Base-by-base conservation (phyloP, 2,797 vertebrate genomes). In the Alosa sapidissima region DNA sequence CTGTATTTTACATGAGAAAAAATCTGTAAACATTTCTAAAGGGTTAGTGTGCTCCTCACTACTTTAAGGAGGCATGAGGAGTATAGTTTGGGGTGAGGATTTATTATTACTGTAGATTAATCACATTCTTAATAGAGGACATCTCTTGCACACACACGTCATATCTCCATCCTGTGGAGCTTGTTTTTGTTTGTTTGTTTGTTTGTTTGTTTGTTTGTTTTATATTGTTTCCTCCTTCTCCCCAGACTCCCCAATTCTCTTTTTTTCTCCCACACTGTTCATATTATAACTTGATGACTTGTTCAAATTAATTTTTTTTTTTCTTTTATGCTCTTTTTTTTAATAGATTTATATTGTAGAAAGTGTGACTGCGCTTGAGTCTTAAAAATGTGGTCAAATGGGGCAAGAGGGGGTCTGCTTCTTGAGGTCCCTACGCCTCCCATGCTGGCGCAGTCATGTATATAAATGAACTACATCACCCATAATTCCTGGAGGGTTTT, bases 151-250 rank as follows among this genome's bases (percentile, higher is more conserved):
- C 68, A 47, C 36, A 47, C 60, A 65, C 60, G 24, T 88, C 85
- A 88, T 88, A 88, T 90, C 68, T 68, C 81, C 90, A 85, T 90
- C 90, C 92, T 91, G 92, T 94, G 93, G 91, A 92, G 87, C 91
- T 92, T 89, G 85, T 86, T 87, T 85, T 28, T 28, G 28, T 28
- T 28, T 91, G 90, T 92, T 90, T 91, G 88, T 78, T 47, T 89
- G 88, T 91, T 91, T 8, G 21, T 88, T 89, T 85, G 88, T 78
- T 47, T 89, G 88, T 91, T 91, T 8, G 21, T 88, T 89, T 85
- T 78, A 72, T 21, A n/a, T 82, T 24, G 33, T 36, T 28, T 28
- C 28, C 81, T 21, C 6, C 33, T n/a, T 60, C 54, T 52, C 51
- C 75, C 48, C 84, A 48, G 28, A 41, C 28, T 92, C 90, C 91